Conservation (phyloP, 2,888 invertebrate genomes). For the Agriopis leucophaearia region DNA sequence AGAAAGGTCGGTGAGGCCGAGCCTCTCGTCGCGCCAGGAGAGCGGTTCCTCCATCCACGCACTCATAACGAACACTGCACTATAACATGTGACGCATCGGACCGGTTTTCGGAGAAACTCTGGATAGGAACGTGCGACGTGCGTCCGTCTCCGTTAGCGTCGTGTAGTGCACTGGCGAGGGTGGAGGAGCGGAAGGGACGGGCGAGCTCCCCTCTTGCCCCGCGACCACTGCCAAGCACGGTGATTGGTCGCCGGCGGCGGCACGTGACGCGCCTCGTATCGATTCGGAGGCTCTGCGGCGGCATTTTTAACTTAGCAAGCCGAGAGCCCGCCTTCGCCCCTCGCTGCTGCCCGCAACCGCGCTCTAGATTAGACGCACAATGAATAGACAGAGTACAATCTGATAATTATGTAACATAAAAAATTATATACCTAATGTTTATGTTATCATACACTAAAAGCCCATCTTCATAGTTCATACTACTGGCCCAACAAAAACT, state of each 20-base stretch:
- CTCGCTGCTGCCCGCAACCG: conserved; percentile 74
- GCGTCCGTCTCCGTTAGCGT: conserved; percentile 64
- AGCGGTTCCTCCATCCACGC: conserved; percentile 84
- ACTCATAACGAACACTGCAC: conserved; percentile 78
- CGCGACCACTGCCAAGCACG: conserved; percentile 60
- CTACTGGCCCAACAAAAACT: too few relatives aligned
- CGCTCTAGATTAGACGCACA: conserved; percentile 56
- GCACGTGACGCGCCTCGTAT: conserved; percentile 91
- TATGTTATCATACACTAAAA: too few relatives aligned
- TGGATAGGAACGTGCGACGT: conserved; percentile 55
- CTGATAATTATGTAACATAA: neutral
- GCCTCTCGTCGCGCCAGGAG: conserved; percentile 81
- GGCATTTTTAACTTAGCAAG: conserved; percentile 92
- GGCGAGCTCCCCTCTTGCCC: conserved; percentile 54
- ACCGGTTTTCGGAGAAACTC: conserved; percentile 79
- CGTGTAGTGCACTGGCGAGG: conserved; percentile 76
- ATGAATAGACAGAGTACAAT: conserved; percentile 47
- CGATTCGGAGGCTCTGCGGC: conserved; percentile 93
- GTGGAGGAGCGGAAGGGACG: conserved; percentile 52
- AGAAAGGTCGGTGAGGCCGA: conserved; percentile 76
- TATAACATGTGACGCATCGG: conserved; percentile 77
- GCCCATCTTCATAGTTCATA: too few relatives aligned
- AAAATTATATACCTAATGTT: neutral
- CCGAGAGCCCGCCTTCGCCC: conserved; percentile 81
- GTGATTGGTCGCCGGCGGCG: conserved; percentile 82